A percentile compares a stretch with the other conserved stretches of the same genome.
phyloP scores from a whole-genome alignment of 1,140 invertebrate species.

The Sminthurides bifidus region DNA sequence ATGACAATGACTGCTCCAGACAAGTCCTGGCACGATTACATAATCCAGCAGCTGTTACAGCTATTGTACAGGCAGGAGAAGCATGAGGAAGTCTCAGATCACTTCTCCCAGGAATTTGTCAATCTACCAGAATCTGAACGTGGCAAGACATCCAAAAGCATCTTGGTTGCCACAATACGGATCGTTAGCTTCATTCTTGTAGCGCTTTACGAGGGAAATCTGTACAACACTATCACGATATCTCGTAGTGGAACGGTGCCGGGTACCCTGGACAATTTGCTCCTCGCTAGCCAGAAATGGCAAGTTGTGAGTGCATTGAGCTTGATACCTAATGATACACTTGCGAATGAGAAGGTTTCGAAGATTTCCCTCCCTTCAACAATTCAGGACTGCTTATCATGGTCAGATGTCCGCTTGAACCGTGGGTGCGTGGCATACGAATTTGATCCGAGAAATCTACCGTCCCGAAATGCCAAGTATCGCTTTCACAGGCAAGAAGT shows the following conservation, averaged over 20 bases:
- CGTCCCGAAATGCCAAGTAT: too few species aligned
- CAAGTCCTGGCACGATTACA: conserved; percentile 19
- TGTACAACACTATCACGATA: conserved; percentile 24
- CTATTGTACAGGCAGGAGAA: conserved; percentile 10
- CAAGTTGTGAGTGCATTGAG: conserved; percentile 10
- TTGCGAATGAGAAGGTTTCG: not conserved
- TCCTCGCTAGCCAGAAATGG: too few species aligned
- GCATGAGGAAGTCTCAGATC: not conserved
- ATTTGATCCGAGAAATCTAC: too few species aligned
- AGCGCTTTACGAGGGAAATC: conserved; percentile 23
- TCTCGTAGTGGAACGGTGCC: conserved; percentile 13
- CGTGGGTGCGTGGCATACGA: conserved; percentile 25
- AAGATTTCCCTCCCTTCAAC: conserved; percentile 21
- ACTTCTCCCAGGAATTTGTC: not conserved
- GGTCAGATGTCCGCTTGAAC: conserved; percentile 16
- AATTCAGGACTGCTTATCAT: conserved; percentile 24
- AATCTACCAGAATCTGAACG: too few species aligned
- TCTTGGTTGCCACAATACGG: conserved; percentile 14
- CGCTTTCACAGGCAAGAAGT: too few species aligned
- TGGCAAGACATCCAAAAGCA: conserved; percentile 16
- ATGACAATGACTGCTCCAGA: conserved; percentile 13
- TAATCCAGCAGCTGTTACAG: conserved; percentile 12
- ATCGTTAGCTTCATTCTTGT: conserved; percentile 20
- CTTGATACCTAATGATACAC: not conserved
- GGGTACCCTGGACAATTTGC: conserved; percentile 18